These are phyloP conservation scores for Marisa cornuarietis DNA, from an alignment of 1,140 invertebrate species.

Conservation along the genomic window DNA sequence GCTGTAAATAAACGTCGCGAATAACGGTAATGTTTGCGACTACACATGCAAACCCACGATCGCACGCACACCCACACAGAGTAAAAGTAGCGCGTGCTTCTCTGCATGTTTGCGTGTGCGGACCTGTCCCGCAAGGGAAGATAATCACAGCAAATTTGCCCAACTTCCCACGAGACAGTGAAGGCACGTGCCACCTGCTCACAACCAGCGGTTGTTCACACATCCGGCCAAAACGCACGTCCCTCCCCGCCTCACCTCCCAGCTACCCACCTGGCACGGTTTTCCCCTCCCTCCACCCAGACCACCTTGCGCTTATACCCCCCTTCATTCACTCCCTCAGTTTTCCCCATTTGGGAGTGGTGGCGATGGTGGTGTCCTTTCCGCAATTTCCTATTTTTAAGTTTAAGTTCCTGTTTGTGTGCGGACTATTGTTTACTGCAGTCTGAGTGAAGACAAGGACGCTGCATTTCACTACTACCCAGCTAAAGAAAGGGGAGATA, in stretches of 20 bases:
- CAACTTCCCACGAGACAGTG: background rate
- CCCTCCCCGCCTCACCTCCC: background rate
- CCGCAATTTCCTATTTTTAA: background rate
- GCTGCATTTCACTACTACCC: background rate
- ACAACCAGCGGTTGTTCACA: background rate
- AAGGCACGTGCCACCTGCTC: background rate
- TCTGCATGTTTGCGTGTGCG: background rate
- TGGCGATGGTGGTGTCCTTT: background rate
- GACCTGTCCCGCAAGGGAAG: background rate
- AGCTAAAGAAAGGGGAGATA: background rate
- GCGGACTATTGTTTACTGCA: background rate
- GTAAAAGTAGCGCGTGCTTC: background rate
- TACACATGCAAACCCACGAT: conserved; percentile 1
- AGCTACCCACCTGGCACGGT: background rate
- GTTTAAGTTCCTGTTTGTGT: no score
- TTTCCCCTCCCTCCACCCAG: background rate
- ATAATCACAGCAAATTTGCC: background rate
- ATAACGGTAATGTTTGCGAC: background rate
- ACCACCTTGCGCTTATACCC: background rate
- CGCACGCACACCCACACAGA: background rate
- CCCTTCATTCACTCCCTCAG: background rate
- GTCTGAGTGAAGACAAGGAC: background rate
- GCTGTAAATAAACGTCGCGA: background rate
- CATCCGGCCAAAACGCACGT: background rate
- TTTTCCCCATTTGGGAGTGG: no score